phyloP scores from a whole-genome alignment of 2,888 invertebrate genomes.

The Dorcus hopei region DNA sequence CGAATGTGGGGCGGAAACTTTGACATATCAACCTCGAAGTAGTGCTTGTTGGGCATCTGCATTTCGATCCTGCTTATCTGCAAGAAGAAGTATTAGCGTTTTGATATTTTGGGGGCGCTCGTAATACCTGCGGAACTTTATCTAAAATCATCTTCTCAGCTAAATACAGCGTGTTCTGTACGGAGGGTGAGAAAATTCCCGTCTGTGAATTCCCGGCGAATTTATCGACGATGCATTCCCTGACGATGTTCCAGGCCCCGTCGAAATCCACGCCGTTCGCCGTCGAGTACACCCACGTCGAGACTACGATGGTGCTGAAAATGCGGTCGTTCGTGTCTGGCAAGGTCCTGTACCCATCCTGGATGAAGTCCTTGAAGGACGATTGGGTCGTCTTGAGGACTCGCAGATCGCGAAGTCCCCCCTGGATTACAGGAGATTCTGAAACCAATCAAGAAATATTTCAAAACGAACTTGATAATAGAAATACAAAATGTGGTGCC shows the following conservation, averaged over 20 bases:
- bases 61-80: constrained; percentile 69
- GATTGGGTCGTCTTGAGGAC: constrained; percentile 81
- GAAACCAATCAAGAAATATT: constrained; percentile 11
- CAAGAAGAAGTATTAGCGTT: background rate
- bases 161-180: constrained; percentile 74
- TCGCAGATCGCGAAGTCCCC: constrained; percentile 67
- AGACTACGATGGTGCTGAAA: constrained; percentile 73
- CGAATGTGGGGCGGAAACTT: constrained; percentile 66
- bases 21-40: constrained; percentile 70
- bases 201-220: constrained; percentile 73
- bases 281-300: constrained; percentile 70
- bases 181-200: constrained; percentile 74
- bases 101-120: too few relatives aligned
- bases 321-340: constrained; percentile 74
- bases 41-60: constrained; percentile 81
- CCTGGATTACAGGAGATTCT: constrained; percentile 61
- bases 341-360: constrained; percentile 74
- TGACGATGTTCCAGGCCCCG: constrained; percentile 66
- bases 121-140: constrained; percentile 61
- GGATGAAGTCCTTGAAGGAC: constrained; percentile 74
- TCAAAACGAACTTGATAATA: background rate
- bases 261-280: constrained; percentile 66
- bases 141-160: constrained; percentile 67
- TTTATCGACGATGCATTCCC: constrained; percentile 67
- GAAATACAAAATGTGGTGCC: background rate